Percentiles rank a stretch among this genome's conserved stretches.
Evolutionary conservation across 2,888 invertebrate genomes (phyloP).

Genomic region (Belgica antarctica): DNA sequence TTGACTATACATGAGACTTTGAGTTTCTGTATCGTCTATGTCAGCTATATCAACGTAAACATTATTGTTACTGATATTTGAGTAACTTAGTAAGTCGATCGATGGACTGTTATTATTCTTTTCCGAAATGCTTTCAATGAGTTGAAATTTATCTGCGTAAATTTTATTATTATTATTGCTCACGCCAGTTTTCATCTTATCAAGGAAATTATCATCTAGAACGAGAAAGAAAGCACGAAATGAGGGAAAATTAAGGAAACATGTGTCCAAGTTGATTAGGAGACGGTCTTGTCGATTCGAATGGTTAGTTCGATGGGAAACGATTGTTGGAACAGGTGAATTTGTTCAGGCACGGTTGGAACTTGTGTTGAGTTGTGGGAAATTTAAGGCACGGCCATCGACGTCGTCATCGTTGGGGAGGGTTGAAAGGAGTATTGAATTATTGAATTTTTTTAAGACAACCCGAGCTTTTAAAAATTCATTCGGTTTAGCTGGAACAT

Average conservation of each 20-base stretch:
- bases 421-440: no score
- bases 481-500: no score
- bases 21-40: slow-evolving; percentile 37
- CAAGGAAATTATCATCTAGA: slow-evolving; percentile 28
- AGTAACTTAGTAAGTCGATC: slow-evolving; percentile 34
- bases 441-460: no score
- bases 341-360: no score
- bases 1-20: slow-evolving; percentile 43
- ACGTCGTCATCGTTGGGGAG: no score
- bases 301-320: no score
- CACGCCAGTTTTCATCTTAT: slow-evolving; percentile 39
- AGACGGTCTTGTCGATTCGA: no score
- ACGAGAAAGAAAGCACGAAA: slow-evolving; percentile 1
- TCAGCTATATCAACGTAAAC: slow-evolving; percentile 42
- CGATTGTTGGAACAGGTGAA: no score
- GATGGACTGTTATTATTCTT: slow-evolving; percentile 33
- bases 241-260: neutral
- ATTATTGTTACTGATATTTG: slow-evolving; percentile 40
- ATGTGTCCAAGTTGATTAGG: no score
- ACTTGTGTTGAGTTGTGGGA: no score
- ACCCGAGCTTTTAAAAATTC: no score
- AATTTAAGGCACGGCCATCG: no score
- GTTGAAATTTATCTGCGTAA: slow-evolving; percentile 38
- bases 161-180: slow-evolving; percentile 10
- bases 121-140: slow-evolving; percentile 36